phyloP scores from a whole-genome alignment of 2,113 vertebrate genomes.

The Ctenomys sociabilis region DNA sequence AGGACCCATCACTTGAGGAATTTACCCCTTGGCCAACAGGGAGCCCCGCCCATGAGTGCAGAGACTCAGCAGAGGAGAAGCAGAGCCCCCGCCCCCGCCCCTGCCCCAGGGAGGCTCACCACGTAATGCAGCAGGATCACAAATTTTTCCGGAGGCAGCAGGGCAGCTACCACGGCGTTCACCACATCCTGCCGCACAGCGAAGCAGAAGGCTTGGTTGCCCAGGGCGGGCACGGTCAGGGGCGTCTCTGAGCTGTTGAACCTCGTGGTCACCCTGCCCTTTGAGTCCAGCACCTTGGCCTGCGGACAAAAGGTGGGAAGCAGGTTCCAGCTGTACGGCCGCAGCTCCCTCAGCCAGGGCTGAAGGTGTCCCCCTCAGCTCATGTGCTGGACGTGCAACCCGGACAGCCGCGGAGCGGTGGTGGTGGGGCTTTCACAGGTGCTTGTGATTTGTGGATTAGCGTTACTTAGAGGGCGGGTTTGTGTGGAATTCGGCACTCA shows the following conservation, averaged over 20 bases:
- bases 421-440: background rate
- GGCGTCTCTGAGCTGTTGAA: conserved; percentile 27
- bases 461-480: background rate
- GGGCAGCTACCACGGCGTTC: background rate
- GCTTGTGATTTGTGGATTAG: background rate
- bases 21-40: background rate
- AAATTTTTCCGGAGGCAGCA: conserved; percentile 33
- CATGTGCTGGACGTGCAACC: background rate
- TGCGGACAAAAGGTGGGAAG: conserved; percentile 56
- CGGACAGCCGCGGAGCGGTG: background rate
- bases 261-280: conserved; percentile 27
- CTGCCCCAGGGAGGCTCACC: conserved; percentile 53
- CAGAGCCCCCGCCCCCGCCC: background rate
- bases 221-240: background rate
- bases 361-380: background rate
- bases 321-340: background rate
- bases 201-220: conserved; percentile 11
- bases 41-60: background rate
- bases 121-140: conserved; percentile 43
- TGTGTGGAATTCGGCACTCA: background rate
- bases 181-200: conserved; percentile 49
- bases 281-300: conserved; percentile 59
- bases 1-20: background rate
- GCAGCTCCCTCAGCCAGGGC: background rate
- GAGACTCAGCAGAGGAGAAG: background rate